Conservation (phyloP, 2,888 invertebrate species). For the Chesias legatella region DNA sequence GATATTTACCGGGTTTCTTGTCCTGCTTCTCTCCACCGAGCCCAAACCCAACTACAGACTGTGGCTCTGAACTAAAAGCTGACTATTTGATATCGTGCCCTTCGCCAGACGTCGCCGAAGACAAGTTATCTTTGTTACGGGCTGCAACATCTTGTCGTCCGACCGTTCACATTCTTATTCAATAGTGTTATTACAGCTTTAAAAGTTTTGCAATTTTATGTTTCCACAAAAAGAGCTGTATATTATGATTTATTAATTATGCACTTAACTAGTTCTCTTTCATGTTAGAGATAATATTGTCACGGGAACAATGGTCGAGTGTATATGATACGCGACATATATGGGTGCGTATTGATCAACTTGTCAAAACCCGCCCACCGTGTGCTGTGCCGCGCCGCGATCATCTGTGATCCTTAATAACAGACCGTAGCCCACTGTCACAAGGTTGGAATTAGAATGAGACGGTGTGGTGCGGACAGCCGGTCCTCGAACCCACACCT, state of each 20-base stretch:
- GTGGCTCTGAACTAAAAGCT: too few relatives aligned
- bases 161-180: too few relatives aligned
- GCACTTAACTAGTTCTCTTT: conserved; percentile 7
- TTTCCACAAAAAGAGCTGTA: too few relatives aligned
- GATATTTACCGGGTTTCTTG: too few relatives aligned
- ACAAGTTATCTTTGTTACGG: too few relatives aligned
- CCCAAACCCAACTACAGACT: too few relatives aligned
- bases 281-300: conserved; percentile 24
- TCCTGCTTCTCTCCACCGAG: too few relatives aligned
- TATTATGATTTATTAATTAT: conserved; percentile 9
- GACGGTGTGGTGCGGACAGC: conserved; percentile 7
- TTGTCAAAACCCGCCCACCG: conserved; percentile 45
- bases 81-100: too few relatives aligned
- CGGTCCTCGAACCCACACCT: conserved; percentile 48
- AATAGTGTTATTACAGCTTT: too few relatives aligned
- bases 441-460: conserved; percentile 6
- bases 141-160: too few relatives aligned
- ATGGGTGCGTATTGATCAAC: conserved; percentile 49
- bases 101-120: too few relatives aligned
- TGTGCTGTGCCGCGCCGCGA: conserved; percentile 19
- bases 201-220: too few relatives aligned
- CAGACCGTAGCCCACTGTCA: conserved; percentile 7
- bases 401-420: not conserved
- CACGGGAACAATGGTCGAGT: conserved; percentile 38
- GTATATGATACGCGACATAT: conserved; percentile 43